Percentiles rank a stretch among this genome's conserved stretches.
phyloP scores from a whole-genome alignment of 2,113 vertebrate genomes.

The Sigmodon hispidus region DNA sequence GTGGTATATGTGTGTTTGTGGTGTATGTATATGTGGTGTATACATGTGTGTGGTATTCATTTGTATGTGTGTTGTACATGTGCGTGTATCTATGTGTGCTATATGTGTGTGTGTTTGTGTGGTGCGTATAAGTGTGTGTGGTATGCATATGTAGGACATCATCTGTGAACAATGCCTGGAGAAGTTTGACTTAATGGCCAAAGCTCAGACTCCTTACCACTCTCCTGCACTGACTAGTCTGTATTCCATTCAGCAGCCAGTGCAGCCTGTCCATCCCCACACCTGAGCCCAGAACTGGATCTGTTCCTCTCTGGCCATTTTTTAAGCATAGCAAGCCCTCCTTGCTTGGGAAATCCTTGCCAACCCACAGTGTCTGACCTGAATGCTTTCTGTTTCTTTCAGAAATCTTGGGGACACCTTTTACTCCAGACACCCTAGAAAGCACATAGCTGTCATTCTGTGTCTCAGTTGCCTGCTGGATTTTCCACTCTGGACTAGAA shows the following conservation, averaged over 20 bases:
- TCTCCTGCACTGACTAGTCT: background rate
- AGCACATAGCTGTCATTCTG: background rate
- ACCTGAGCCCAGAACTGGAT: background rate
- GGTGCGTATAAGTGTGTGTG: background rate
- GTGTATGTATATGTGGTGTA: background rate
- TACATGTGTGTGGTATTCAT: background rate
- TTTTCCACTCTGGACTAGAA: background rate
- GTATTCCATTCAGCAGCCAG: background rate
- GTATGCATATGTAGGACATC: background rate
- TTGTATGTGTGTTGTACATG: background rate
- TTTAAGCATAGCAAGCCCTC: background rate
- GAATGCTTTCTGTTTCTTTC: background rate
- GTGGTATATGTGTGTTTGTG: background rate
- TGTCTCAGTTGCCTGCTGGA: background rate
- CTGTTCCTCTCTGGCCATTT: background rate
- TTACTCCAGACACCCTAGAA: background rate
- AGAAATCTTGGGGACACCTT: background rate
- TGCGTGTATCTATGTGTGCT: background rate
- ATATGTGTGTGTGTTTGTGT: background rate
- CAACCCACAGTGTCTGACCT: background rate
- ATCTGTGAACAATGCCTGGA: background rate
- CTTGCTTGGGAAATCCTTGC: background rate
- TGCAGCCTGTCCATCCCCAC: background rate
- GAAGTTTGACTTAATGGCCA: background rate
- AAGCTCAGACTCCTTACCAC: background rate